A percentile compares a stretch with the other conserved stretches of the same genome.
Evolutionary conservation across 2,113 vertebrate genomes (phyloP).

Genomic region (Jacana jacana): DNA sequence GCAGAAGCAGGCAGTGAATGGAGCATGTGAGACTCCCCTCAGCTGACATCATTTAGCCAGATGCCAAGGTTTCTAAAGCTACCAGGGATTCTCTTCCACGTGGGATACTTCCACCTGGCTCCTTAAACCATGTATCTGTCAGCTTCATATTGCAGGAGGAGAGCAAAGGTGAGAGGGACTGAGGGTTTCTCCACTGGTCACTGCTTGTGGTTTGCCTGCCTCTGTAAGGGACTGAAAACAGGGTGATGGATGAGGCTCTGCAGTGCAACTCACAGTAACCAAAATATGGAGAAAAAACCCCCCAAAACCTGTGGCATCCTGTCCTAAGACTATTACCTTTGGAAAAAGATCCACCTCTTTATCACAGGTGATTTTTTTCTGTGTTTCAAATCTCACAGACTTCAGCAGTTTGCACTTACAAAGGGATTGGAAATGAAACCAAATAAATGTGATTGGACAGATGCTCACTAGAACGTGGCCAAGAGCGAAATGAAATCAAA

Average conservation of each 20-base stretch:
- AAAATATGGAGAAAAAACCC: neutral
- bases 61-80: neutral
- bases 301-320: neutral
- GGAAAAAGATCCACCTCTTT: neutral
- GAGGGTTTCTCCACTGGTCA: neutral
- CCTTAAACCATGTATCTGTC: neutral
- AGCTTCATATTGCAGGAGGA: neutral
- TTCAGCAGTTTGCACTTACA: neutral
- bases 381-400: neutral
- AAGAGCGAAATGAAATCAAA: conserved; percentile 57
- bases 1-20: neutral
- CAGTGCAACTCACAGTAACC: neutral
- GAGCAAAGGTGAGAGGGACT: neutral
- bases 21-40: neutral
- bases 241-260: neutral
- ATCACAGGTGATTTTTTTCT: neutral
- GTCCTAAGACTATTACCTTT: neutral
- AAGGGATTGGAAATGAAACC: neutral
- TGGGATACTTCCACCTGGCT: neutral
- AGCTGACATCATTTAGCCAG: neutral
- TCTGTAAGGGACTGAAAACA: neutral
- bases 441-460: neutral
- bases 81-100: neutral
- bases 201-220: neutral
- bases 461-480: conserved; percentile 40